These are phyloP conservation scores for Nothobranchius kuhntae DNA, from an alignment of 2,113 vertebrate genomes.

Conservation along the genomic window DNA sequence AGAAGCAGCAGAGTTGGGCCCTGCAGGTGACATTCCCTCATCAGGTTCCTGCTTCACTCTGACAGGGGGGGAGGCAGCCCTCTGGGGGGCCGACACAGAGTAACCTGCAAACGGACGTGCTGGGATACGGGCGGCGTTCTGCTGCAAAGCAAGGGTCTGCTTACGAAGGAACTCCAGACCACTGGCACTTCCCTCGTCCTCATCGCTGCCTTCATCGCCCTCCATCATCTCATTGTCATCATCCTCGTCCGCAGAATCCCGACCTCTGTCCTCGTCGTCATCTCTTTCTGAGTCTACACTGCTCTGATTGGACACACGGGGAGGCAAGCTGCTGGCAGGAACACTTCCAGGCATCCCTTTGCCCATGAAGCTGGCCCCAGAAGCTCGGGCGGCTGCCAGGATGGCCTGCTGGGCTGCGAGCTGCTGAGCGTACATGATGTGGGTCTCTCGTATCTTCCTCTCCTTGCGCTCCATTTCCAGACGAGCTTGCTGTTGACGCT, in stretches of 20 bases:
- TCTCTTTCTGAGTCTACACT: constrained; percentile 86
- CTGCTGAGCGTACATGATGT: constrained; percentile 89
- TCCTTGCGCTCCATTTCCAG: constrained; percentile 91
- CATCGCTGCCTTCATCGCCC: constrained; percentile 78
- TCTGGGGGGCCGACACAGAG: constrained; percentile 64
- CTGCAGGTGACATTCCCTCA: constrained; percentile 80
- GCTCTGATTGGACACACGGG: constrained; percentile 80
- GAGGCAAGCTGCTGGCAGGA: constrained; percentile 39
- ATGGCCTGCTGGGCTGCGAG: constrained; percentile 85
- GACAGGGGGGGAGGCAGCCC: constrained; percentile 69
- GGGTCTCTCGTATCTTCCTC: constrained; percentile 85
- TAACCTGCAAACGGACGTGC: constrained; percentile 65
- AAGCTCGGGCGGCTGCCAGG: constrained; percentile 81
- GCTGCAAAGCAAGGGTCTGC: constrained; percentile 83
- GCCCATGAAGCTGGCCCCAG: constrained; percentile 75
- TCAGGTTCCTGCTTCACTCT: constrained; percentile 87
- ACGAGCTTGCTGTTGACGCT: constrained; percentile 86
- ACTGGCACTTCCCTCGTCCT: constrained; percentile 73
- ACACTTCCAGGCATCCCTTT: constrained; percentile 71
- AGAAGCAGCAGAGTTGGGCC: constrained; percentile 70
- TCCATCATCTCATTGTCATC: constrained; percentile 79
- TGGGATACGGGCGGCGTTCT: constrained; percentile 70
- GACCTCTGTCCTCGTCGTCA: constrained; percentile 79
- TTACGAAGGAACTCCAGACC: constrained; percentile 87
- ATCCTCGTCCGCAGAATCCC: constrained; percentile 79